Evolutionary conservation across 2,888 invertebrate species (phyloP).

Genomic region (Synanthedon vespiformis): DNA sequence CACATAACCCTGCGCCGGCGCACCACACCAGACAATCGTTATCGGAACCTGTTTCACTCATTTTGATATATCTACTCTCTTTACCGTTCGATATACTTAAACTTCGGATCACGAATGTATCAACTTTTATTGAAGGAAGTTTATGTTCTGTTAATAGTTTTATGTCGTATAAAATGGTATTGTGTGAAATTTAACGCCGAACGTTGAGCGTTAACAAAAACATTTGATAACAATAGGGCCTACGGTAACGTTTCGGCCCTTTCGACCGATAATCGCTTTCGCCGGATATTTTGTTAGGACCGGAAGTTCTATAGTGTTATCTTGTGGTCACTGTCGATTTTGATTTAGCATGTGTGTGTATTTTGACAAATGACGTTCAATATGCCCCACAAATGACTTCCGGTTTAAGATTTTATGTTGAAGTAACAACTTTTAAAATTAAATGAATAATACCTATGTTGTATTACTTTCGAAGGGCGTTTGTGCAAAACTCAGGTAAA

Average conservation of each 20-base stretch:
- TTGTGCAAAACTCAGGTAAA: slow-evolving; percentile 33
- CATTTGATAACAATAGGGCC: slow-evolving; percentile 22
- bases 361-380: slow-evolving; percentile 45
- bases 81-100: slow-evolving; percentile 28
- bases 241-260: slow-evolving; percentile 32
- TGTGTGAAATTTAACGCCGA: slow-evolving; percentile 37
- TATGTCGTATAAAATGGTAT: slow-evolving; percentile 17
- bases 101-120: slow-evolving; percentile 13
- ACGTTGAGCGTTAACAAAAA: slow-evolving; percentile 20
- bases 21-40: slow-evolving; percentile 24
- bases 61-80: slow-evolving; percentile 26
- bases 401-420: slow-evolving; percentile 17
- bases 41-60: slow-evolving; percentile 19
- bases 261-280: slow-evolving; percentile 20
- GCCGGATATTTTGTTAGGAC: slow-evolving; percentile 27
- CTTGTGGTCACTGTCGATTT: slow-evolving; percentile 41
- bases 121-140: slow-evolving; percentile 30
- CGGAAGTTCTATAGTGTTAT: slow-evolving; percentile 48
- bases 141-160: slow-evolving; percentile 8
- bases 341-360: slow-evolving; percentile 36
- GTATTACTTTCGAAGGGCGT: slow-evolving; percentile 7
- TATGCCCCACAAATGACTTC: slow-evolving; percentile 24
- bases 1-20: slow-evolving; percentile 8
- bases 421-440: slow-evolving; percentile 12
- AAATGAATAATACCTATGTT: slow-evolving; percentile 1